Percentiles rank a stretch among this genome's conserved stretches.
Evolutionary conservation across 2,888 invertebrate genomes (phyloP).

Genomic region (Heliconius ethilla): DNA sequence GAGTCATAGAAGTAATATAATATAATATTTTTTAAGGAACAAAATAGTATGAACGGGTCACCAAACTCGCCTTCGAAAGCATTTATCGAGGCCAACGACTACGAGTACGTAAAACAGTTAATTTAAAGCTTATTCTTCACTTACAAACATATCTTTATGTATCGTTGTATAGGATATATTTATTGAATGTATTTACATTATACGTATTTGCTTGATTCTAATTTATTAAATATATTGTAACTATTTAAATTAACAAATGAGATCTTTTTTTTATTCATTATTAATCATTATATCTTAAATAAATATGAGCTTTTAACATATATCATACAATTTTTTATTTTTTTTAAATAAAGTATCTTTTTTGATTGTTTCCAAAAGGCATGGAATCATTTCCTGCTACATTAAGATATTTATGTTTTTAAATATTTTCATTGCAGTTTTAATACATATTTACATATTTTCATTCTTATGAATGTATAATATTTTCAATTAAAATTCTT

Average conservation of each 20-base stretch:
- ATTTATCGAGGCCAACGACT: constrained; percentile 60
- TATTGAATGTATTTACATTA: neutral
- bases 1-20: constrained; percentile 22
- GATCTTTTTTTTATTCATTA: neutral
- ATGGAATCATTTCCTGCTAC: neutral
- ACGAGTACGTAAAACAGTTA: constrained; percentile 61
- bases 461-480: no score
- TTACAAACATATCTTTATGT: neutral
- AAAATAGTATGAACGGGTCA: constrained; percentile 54
- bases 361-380: neutral
- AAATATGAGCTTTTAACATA: neutral
- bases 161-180: neutral
- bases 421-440: neutral
- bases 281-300: neutral
- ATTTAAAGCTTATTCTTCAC: constrained; percentile 4
- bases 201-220: neutral
- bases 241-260: neutral
- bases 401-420: neutral
- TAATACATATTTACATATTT: neutral
- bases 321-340: no score
- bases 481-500: no score
- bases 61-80: constrained; percentile 58
- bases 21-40: constrained; percentile 51
- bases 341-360: no score
- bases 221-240: neutral